Base-by-base conservation (phyloP, 2,113 vertebrate genomes). In the Archilochus colubris region DNA sequence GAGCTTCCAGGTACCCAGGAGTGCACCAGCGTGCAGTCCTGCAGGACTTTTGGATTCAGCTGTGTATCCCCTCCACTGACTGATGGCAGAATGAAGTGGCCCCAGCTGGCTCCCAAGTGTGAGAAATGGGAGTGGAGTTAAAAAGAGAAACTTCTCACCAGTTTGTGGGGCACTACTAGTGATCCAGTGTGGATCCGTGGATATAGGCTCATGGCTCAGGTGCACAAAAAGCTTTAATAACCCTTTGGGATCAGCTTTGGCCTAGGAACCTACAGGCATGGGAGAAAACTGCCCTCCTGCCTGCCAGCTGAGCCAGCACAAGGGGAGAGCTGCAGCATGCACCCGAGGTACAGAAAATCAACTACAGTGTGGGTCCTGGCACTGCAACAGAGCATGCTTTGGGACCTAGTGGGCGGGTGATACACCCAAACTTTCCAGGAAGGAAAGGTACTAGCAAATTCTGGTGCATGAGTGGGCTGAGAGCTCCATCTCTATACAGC, bases 371-470 rank as follows among this genome's bases (percentile, higher is more conserved):
- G 1, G 59, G 43, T 33, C 67, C 73, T 92, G 89, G 91, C 81
- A 62, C 33, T 15, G 78, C 82, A 89, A 73, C 55, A 88, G 54
- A 86, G 28, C 25, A 33, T 73, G 69, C 77, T 91, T 8, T 70
- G 78, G 70, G 75, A 88, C 44, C 31, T 46, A 1, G 58, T 31
- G 86, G 64, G 80, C 78, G 66, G 88, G 38, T 68, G 82, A 64
- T n/a, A 85, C 78, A 68, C 55, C 57, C 53, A 82, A 33, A 46
- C 53, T 85, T 51, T n/a, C 22, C 4, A 1, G 77, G 30, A 93
- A 77, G 55, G 25, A 80, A 94, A 91, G 68, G 58, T 76, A 63
- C 51, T 74, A 55, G 79, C 63, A 93, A 89, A 94, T 95, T 68
- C 86, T 82, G 82, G 38, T 46, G 51, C 5, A 2, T 1, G 24